Percentiles rank a stretch among this genome's conserved stretches.
These are phyloP conservation scores for Dendrocincla tyrannina DNA, from an alignment of 2,797 vertebrate genomes.

Conservation along the genomic window DNA sequence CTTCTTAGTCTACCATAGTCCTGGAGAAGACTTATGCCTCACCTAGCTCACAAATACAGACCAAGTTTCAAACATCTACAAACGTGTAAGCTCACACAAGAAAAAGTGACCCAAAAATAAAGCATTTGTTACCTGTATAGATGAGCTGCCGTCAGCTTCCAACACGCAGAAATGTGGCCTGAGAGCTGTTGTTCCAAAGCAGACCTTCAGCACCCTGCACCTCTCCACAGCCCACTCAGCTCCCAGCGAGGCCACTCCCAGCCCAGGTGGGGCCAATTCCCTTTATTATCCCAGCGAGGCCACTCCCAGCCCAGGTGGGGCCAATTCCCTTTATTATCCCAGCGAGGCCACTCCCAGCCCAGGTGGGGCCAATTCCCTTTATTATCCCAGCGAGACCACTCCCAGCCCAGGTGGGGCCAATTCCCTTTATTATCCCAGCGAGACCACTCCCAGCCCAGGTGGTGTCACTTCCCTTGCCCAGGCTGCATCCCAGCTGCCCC, in stretches of 20 bases:
- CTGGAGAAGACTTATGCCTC: not conserved
- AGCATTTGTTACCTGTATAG: not conserved
- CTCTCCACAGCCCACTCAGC: fast-evolving
- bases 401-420: not conserved
- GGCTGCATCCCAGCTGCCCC: not conserved
- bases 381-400: not conserved
- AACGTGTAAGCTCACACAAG: fast-evolving
- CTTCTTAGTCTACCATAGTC: not conserved
- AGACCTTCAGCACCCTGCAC: not conserved
- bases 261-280: not conserved
- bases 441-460: not conserved
- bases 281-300: not conserved
- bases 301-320: not conserved
- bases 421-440: not conserved
- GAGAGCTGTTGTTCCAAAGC: not conserved
- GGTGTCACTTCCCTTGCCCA: not conserved
- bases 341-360: not conserved
- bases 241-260: not conserved
- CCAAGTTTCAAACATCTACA: not conserved
- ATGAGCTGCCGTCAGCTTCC: fast-evolving
- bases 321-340: not conserved
- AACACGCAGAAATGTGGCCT: fast-evolving
- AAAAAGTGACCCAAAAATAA: not conserved
- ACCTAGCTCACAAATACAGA: not conserved
- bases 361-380: not conserved